A percentile compares a stretch with the other conserved stretches of the same genome.
These are phyloP conservation scores for Sarcophilus harrisii DNA, from an alignment of 2,797 vertebrate genomes.

Conservation along the genomic window DNA sequence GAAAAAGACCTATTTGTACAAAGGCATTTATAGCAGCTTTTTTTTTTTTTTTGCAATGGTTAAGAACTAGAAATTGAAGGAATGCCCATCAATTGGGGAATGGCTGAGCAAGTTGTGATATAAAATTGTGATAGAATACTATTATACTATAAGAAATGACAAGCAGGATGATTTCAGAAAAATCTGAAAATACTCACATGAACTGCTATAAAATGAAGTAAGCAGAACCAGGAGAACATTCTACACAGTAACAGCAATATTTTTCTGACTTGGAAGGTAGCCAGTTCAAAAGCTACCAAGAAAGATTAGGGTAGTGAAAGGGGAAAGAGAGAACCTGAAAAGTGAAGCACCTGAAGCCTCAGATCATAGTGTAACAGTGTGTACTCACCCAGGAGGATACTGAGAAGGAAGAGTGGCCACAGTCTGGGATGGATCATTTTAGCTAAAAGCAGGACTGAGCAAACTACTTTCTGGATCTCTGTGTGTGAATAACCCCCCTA, in stretches of 20 bases:
- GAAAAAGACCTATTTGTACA: not conserved
- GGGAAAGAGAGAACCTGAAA: not conserved
- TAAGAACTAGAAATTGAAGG: not conserved
- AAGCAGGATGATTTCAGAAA: not conserved
- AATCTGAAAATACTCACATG: not conserved
- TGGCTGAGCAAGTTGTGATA: not conserved
- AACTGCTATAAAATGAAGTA: not conserved
- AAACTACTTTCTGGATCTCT: not conserved
- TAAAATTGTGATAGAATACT: not conserved
- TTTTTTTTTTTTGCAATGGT: not conserved
- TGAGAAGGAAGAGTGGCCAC: not conserved
- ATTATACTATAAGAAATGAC: not conserved
- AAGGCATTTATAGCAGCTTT: not conserved
- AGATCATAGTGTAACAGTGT: not conserved
- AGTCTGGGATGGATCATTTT: not conserved
- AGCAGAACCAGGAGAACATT: not conserved
- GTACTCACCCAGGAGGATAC: not conserved
- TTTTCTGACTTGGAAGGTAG: not conserved
- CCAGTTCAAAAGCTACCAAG: not conserved
- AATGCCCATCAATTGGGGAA: not conserved
- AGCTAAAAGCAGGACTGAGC: not conserved
- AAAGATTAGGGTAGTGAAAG: not conserved
- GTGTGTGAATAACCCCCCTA: not conserved
- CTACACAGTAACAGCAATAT: not conserved
- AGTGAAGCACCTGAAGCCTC: not conserved